phyloP scores from a whole-genome alignment of 2,797 vertebrate genomes.

The Epinephelus awoara region DNA sequence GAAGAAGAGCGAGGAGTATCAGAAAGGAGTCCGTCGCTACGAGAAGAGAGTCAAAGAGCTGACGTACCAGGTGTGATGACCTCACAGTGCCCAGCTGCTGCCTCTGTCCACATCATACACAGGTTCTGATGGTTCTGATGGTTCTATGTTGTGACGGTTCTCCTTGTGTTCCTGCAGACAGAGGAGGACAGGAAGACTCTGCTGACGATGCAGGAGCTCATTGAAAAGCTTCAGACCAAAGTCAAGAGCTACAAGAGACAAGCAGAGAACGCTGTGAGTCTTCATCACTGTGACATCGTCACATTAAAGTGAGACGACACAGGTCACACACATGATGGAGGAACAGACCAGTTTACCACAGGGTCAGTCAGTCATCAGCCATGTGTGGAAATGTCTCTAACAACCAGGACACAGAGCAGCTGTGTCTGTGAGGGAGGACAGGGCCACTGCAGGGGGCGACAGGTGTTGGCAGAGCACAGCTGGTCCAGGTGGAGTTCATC shows the following conservation, averaged over 20 bases:
- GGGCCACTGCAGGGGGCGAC: no score
- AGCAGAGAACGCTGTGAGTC: conserved; percentile 92
- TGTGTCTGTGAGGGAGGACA: no score
- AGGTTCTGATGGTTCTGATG: background rate
- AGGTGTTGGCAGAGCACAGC: no score
- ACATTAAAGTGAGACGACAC: background rate
- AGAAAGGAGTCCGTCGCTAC: conserved; percentile 88
- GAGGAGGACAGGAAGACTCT: conserved; percentile 96
- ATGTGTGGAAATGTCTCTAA: no score
- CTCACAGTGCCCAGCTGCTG: background rate
- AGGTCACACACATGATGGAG: background rate
- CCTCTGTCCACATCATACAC: background rate
- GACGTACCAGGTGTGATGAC: conserved; percentile 85
- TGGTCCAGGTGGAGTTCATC: no score
- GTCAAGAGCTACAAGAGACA: conserved; percentile 97
- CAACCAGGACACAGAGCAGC: no score
- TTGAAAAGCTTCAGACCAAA: conserved; percentile 95
- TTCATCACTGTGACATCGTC: accelerated
- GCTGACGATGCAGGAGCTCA: conserved; percentile 94
- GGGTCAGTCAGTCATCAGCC: no score
- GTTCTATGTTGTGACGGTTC: background rate
- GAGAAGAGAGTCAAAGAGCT: conserved; percentile 90
- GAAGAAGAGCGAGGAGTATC: conserved; percentile 86
- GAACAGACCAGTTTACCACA: no score
- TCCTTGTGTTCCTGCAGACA: conserved; percentile 80